These are phyloP conservation scores for Myiotriccus ornatus DNA, from an alignment of 2,797 vertebrate genomes.

Conservation along the genomic window DNA sequence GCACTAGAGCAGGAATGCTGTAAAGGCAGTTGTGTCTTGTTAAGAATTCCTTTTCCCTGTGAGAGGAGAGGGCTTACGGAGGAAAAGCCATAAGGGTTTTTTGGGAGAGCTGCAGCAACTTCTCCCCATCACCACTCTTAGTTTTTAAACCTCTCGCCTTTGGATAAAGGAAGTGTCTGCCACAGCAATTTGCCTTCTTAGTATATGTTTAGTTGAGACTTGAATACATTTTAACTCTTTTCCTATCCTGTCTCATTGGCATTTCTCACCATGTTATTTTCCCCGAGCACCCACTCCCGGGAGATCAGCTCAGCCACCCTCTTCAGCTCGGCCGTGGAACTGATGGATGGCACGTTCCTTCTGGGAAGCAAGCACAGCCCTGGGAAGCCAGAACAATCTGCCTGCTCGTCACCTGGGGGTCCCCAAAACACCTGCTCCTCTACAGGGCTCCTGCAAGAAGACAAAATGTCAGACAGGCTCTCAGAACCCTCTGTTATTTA, in stretches of 20 bases:
- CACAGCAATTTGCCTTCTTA: background rate
- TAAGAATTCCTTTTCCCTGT: background rate
- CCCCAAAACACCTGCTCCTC: background rate
- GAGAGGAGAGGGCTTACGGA: background rate
- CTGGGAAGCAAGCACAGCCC: background rate
- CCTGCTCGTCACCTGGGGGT: background rate
- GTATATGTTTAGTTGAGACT: background rate
- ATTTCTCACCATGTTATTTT: background rate
- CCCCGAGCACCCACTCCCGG: accelerated
- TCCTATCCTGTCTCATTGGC: background rate
- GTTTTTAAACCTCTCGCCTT: background rate
- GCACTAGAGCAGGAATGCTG: background rate
- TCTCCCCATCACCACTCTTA: background rate
- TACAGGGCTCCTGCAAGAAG: background rate
- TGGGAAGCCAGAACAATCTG: background rate
- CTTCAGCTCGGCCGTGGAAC: accelerated
- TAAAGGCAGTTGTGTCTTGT: background rate
- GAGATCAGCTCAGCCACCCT: background rate
- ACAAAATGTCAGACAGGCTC: background rate
- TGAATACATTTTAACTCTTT: background rate
- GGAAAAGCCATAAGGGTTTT: background rate
- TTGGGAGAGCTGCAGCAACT: background rate
- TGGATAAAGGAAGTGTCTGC: background rate
- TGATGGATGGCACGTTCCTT: background rate
- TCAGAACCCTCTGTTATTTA: background rate